Percentiles rank a stretch among this genome's conserved stretches.
Conservation (phyloP, 1,140 invertebrate genomes). For the Ceratina calcarata region DNA sequence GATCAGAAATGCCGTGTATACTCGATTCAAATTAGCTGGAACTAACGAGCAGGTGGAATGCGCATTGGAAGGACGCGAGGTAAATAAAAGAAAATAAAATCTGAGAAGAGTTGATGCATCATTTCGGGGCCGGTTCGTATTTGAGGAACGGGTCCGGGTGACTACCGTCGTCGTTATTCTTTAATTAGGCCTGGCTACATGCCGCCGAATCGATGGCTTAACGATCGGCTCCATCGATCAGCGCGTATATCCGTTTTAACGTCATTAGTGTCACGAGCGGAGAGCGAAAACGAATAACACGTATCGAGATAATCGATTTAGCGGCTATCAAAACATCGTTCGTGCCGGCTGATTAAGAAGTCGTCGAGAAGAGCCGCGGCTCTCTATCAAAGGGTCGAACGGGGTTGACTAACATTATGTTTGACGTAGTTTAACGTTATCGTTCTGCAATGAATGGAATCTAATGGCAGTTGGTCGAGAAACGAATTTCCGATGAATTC, state of each 20-base stretch:
- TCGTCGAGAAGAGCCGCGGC: too few species aligned
- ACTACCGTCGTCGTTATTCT: slow-evolving; percentile 54
- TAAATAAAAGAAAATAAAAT: background rate
- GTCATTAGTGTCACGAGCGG: slow-evolving; percentile 50
- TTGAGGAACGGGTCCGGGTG: slow-evolving; percentile 38
- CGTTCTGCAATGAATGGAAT: too few species aligned
- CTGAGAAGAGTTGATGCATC: slow-evolving; percentile 25
- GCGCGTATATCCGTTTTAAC: slow-evolving; percentile 39
- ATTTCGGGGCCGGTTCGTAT: slow-evolving; percentile 44
- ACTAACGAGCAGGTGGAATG: slow-evolving; percentile 58
- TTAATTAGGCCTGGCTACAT: slow-evolving; percentile 48
- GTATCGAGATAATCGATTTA: slow-evolving; percentile 26
- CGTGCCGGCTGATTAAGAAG: slow-evolving; percentile 2
- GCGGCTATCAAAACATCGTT: slow-evolving; percentile 40
- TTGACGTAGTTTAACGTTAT: too few species aligned
- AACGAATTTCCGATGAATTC: too few species aligned
- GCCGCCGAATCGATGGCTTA: slow-evolving; percentile 33
- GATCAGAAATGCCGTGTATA: slow-evolving; percentile 11
- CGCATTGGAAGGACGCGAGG: background rate
- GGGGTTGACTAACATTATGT: too few species aligned
- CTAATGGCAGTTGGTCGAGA: too few species aligned
- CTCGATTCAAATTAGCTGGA: slow-evolving; percentile 62
- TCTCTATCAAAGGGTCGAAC: too few species aligned
- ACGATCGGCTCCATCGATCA: slow-evolving; percentile 51
- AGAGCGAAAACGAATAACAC: slow-evolving; percentile 21